Percentiles rank a stretch among this genome's conserved stretches.
phyloP scores from a whole-genome alignment of 2,888 invertebrate genomes.

The Nysson spinosus region DNA sequence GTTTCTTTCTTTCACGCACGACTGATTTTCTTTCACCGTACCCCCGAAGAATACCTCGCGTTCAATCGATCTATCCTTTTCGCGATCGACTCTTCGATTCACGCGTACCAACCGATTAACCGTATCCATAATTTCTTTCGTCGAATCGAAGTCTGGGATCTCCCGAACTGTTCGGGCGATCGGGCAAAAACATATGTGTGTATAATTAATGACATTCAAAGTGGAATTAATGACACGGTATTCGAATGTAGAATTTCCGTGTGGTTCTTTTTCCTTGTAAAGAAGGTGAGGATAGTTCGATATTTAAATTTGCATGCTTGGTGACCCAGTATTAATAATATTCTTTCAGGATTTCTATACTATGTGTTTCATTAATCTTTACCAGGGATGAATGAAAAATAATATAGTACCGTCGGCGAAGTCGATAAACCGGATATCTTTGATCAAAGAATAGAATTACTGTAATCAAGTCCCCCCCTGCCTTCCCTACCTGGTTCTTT shows the following conservation, averaged over 20 bases:
- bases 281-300: background rate
- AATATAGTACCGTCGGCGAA: slow-evolving; percentile 12
- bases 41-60: slow-evolving; percentile 46
- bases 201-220: slow-evolving; percentile 5
- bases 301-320: no score
- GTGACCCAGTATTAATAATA: no score
- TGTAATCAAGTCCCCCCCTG: slow-evolving; percentile 45
- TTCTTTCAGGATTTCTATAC: slow-evolving; percentile 8
- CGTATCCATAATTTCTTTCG: background rate
- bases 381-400: slow-evolving; percentile 32
- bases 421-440: slow-evolving; percentile 43
- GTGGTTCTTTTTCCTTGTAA: background rate
- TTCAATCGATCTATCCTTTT: slow-evolving; percentile 42
- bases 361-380: slow-evolving; percentile 16
- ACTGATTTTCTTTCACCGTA: slow-evolving; percentile 53
- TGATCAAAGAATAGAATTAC: slow-evolving; percentile 50
- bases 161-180: background rate
- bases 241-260: no score
- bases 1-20: slow-evolving; percentile 64
- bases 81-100: slow-evolving; percentile 56
- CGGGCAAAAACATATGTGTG: background rate
- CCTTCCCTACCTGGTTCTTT: slow-evolving; percentile 34
- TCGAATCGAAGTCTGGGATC: background rate
- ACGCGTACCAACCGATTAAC: no score
- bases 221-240: background rate